phyloP scores from a whole-genome alignment of 2,888 invertebrate genomes.

The Erynnis tages region DNA sequence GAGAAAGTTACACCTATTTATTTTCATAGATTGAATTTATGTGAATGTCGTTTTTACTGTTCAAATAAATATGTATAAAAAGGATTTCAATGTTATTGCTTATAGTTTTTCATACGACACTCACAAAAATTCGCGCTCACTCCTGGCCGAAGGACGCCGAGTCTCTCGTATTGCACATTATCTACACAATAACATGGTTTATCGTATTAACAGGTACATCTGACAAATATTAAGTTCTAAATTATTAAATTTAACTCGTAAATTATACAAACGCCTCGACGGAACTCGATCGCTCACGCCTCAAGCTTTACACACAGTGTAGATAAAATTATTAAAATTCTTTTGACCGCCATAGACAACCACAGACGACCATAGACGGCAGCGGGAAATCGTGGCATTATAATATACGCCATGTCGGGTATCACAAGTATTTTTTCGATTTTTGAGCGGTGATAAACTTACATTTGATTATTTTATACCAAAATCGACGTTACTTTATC shows the following conservation, averaged over 20 bases:
- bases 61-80: constrained; percentile 21
- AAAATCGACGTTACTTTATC: no score
- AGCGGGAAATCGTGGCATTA: no score
- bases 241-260: constrained; percentile 12
- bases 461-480: no score
- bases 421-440: no score
- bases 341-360: no score
- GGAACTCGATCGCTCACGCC: constrained; percentile 8
- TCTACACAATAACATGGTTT: constrained; percentile 38
- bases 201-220: constrained; percentile 45
- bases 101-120: constrained; percentile 2
- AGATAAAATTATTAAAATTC: no score
- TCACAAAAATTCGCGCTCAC: constrained; percentile 7
- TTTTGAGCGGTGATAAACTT: no score
- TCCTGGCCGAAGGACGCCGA: constrained; percentile 22
- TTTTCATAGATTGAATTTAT: constrained; percentile 7
- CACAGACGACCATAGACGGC: no score
- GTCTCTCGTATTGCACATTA: constrained; percentile 37
- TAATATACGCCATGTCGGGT: no score
- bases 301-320: no score
- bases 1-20: constrained; percentile 17
- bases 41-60: constrained; percentile 10
- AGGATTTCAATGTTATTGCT: constrained; percentile 5
- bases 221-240: constrained; percentile 39
- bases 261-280: constrained; percentile 22